Percentiles rank a stretch among this genome's conserved stretches.
Evolutionary conservation across 2,888 invertebrate genomes (phyloP).

Genomic region (Luperina testacea): DNA sequence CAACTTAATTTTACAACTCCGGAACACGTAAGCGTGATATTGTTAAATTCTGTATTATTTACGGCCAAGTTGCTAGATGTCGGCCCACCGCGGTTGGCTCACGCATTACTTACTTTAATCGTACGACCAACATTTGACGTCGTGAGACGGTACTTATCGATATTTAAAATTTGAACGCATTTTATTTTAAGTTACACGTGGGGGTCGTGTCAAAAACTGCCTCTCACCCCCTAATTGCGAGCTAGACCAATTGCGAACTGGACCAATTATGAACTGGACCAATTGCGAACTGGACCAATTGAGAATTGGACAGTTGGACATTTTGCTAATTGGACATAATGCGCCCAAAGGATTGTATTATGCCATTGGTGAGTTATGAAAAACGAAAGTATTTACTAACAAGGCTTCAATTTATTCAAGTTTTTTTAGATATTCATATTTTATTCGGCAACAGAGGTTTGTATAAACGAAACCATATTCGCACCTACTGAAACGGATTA

Average conservation of each 20-base stretch:
- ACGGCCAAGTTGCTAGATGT: constrained; percentile 69
- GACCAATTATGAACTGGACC: too few species aligned
- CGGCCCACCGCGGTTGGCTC: constrained; percentile 57
- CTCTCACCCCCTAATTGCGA: too few species aligned
- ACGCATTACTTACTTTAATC: constrained; percentile 63
- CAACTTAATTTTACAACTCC: constrained; percentile 81
- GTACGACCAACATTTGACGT: constrained; percentile 66
- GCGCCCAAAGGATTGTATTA: constrained; percentile 12
- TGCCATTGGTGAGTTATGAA: constrained; percentile 27
- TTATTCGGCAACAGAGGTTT: constrained; percentile 20
- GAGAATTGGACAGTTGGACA: too few species aligned
- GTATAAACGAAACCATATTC: constrained; percentile 25
- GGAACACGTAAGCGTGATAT: constrained; percentile 76
- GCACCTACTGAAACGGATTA: constrained; percentile 29
- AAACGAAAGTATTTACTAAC: constrained; percentile 25
- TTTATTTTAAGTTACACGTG: constrained; percentile 5
- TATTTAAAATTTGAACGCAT: constrained; percentile 39
- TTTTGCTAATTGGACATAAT: too few species aligned
- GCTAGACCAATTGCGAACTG: too few species aligned
- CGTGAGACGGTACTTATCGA: constrained; percentile 49
- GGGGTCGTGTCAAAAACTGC: too few species aligned
- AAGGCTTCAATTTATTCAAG: constrained; percentile 13
- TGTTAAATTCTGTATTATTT: constrained; percentile 69
- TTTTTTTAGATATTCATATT: constrained; percentile 31
- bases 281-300: too few species aligned